These are phyloP conservation scores for Dendronephthya gigantea DNA, from an alignment of 64 coral and sea anemone genomes.

Conservation along the genomic window DNA sequence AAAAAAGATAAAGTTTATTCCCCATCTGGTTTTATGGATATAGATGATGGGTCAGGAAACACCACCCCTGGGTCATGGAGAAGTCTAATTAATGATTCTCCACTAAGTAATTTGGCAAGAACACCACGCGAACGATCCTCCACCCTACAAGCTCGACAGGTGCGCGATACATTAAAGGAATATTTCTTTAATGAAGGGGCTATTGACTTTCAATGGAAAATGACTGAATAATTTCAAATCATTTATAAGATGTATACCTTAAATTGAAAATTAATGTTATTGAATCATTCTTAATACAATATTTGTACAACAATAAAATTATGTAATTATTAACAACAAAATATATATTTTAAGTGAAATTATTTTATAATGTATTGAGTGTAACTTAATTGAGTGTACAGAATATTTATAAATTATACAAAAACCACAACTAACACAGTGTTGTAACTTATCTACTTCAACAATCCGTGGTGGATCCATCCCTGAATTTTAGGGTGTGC, in stretches of 20 bases:
- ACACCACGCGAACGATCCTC: neutral
- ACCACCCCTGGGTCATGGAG: slow-evolving; percentile 23
- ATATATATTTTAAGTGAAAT: too few relatives aligned
- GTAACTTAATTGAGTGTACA: too few relatives aligned
- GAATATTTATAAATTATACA: too few relatives aligned
- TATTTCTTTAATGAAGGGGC: slow-evolving; percentile 40
- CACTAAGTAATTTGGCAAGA: neutral
- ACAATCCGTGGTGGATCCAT: too few relatives aligned
- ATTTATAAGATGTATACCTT: too few relatives aligned
- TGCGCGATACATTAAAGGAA: slow-evolving; percentile 26
- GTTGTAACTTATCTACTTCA: too few relatives aligned
- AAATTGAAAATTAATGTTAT: neutral
- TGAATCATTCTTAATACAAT: slow-evolving; percentile 9
- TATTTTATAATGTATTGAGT: too few relatives aligned
- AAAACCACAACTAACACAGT: too few relatives aligned
- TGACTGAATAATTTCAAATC: slow-evolving; percentile 10
- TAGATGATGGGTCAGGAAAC: slow-evolving; percentile 17
- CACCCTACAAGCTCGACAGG: slow-evolving; percentile 24
- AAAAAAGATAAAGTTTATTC: slow-evolving; percentile 16
- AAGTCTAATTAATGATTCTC: neutral
- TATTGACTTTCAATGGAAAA: slow-evolving; percentile 34
- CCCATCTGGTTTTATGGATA: slow-evolving; percentile 28
- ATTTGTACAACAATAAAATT: neutral
- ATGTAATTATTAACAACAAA: too few relatives aligned
- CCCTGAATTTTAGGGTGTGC: too few relatives aligned